Conservation (phyloP, 2,113 vertebrate species). For the Atlantisia rogersi region DNA sequence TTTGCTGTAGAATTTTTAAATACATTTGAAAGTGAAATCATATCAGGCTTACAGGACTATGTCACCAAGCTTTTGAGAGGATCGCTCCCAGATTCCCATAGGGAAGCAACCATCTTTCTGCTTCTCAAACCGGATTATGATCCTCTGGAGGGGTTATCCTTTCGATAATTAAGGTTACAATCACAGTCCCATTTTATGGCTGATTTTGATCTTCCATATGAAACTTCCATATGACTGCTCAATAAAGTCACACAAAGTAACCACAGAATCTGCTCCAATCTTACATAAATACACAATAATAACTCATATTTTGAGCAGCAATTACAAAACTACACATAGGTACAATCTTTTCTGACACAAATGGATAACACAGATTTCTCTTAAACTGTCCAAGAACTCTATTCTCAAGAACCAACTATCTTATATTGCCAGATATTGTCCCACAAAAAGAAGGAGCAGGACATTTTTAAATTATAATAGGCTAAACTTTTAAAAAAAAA, state of each 20-base stretch:
- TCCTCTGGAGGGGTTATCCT: constrained; percentile 49
- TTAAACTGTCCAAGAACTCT: neutral
- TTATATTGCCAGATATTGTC: neutral
- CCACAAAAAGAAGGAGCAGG: neutral
- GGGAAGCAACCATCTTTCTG: constrained; percentile 37
- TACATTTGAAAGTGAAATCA: constrained; percentile 72
- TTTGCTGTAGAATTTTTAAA: constrained; percentile 68
- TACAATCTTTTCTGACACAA: neutral
- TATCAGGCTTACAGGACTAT: constrained; percentile 53
- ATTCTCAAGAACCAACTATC: neutral
- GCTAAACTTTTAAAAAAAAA: neutral
- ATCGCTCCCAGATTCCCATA: constrained; percentile 60
- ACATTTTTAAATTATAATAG: neutral
- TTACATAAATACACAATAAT: neutral
- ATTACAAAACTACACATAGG: neutral
- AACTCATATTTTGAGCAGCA: neutral
- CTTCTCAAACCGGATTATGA: constrained; percentile 41
- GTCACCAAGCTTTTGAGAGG: constrained; percentile 66
- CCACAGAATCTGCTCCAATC: neutral
- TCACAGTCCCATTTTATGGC: neutral
- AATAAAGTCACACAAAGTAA: neutral
- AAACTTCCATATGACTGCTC: neutral
- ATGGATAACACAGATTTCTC: neutral
- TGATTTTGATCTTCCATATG: constrained; percentile 24
- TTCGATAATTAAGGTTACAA: constrained; percentile 48